A percentile compares a stretch with the other conserved stretches of the same genome.
Conservation (phyloP, 2,888 invertebrate species). For the Agrochola litura region DNA sequence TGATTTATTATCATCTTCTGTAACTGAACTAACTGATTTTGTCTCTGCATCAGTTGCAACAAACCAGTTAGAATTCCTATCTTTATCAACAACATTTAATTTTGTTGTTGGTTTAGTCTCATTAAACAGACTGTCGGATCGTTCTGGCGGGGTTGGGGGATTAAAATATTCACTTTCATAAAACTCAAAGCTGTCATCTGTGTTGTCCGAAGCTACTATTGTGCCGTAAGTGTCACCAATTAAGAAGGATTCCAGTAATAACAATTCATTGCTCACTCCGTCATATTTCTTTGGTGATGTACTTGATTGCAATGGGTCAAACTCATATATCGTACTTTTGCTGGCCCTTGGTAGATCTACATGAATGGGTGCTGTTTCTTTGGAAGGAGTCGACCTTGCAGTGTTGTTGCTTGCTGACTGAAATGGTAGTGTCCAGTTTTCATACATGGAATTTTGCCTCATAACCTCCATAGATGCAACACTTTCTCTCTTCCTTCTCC, state of each 20-base stretch:
- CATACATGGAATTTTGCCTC: slow-evolving; percentile 84
- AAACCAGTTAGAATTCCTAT: slow-evolving; percentile 87
- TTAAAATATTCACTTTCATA: slow-evolving; percentile 85
- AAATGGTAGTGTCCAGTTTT: slow-evolving; percentile 83
- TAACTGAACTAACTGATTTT: slow-evolving; percentile 48
- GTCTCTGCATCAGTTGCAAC: slow-evolving; percentile 69
- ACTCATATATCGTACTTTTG: slow-evolving; percentile 93
- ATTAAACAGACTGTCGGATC: slow-evolving; percentile 91
- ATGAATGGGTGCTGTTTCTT: slow-evolving; percentile 11
- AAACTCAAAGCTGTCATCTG: slow-evolving; percentile 81
- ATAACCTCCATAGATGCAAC: slow-evolving; percentile 72
- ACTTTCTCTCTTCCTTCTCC: slow-evolving; percentile 76
- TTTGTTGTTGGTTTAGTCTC: slow-evolving; percentile 70
- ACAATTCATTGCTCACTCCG: slow-evolving; percentile 91
- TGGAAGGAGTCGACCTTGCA: slow-evolving; percentile 45
- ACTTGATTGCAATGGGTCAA: slow-evolving; percentile 91
- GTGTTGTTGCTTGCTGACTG: slow-evolving; percentile 55
- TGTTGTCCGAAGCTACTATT: slow-evolving; percentile 86
- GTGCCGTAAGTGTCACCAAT: slow-evolving; percentile 93
- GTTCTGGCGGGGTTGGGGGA: slow-evolving; percentile 92
- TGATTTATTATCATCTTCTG: slow-evolving; percentile 74
- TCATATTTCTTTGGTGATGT: slow-evolving; percentile 75
- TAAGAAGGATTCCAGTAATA: slow-evolving; percentile 92
- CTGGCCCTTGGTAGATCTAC: slow-evolving; percentile 74
- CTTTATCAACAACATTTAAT: slow-evolving; percentile 72